Conservation (phyloP, 2,888 invertebrate genomes). For the Scotopteryx bipunctaria region DNA sequence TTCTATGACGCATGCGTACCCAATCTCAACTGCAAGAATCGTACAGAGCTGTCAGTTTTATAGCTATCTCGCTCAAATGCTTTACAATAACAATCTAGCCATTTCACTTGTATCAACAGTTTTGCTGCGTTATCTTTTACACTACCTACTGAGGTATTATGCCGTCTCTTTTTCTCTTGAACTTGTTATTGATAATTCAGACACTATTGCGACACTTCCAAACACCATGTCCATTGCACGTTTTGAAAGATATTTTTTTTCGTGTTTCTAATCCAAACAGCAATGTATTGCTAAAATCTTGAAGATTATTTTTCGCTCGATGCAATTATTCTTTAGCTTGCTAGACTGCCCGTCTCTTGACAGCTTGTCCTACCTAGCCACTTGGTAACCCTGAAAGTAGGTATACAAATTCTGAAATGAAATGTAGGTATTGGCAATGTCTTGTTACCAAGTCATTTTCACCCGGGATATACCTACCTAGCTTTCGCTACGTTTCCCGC, state of each 20-base stretch:
- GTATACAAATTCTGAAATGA: constrained; percentile 24
- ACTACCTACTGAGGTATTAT: constrained; percentile 22
- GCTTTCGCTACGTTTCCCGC: constrained; percentile 62
- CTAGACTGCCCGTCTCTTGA: constrained; percentile 61
- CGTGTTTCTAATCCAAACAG: constrained; percentile 12
- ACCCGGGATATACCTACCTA: constrained; percentile 36
- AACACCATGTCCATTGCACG: constrained; percentile 46
- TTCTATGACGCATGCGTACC: constrained; percentile 79
- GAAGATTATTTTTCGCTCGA: background rate
- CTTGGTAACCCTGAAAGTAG: background rate
- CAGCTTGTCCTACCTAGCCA: constrained; percentile 31
- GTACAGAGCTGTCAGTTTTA: constrained; percentile 61
- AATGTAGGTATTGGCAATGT: constrained; percentile 10
- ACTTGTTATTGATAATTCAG: constrained; percentile 64
- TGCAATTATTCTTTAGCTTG: constrained; percentile 22
- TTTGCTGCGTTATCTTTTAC: constrained; percentile 50
- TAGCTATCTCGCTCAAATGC: constrained; percentile 57
- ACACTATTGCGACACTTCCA: constrained; percentile 38
- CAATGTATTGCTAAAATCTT: constrained; percentile 24
- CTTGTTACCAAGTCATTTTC: constrained; percentile 20
- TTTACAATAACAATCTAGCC: constrained; percentile 1
- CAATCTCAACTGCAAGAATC: constrained; percentile 60
- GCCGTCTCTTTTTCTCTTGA: constrained; percentile 50
- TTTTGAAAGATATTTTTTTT: constrained; percentile 17
- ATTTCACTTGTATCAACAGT: constrained; percentile 61